A percentile compares a stretch with the other conserved stretches of the same genome.
Evolutionary conservation across 2,888 invertebrate species (phyloP).

Genomic region (Lasioglossum malachurum): DNA sequence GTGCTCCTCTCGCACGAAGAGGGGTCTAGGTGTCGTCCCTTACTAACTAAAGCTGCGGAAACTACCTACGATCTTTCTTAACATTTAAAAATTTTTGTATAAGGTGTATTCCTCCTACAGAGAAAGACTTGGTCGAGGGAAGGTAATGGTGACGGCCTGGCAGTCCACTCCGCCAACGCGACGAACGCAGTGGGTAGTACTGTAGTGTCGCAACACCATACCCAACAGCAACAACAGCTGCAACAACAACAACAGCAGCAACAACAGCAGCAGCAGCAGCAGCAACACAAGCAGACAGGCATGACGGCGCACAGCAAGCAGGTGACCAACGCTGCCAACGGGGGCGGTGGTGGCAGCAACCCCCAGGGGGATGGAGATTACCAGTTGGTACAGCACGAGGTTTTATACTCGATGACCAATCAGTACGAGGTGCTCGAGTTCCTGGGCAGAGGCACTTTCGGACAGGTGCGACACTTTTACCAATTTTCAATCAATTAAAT

Average conservation of each 20-base stretch:
- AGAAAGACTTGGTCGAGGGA: slow-evolving; percentile 88
- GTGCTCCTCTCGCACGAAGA: background rate
- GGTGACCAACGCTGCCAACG: slow-evolving; percentile 91
- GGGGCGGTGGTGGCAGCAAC: slow-evolving; percentile 86
- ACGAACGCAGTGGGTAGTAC: slow-evolving; percentile 86
- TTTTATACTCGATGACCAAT: slow-evolving; percentile 98
- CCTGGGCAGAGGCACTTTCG: slow-evolving; percentile 99
- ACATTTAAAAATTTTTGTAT: slow-evolving; percentile 68
- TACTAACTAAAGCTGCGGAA: slow-evolving; percentile 22
- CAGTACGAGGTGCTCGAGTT: slow-evolving; percentile 99
- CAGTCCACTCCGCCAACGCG: slow-evolving; percentile 82
- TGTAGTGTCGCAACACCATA: slow-evolving; percentile 82
- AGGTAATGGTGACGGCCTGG: slow-evolving; percentile 87
- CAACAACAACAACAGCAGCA: slow-evolving; percentile 84
- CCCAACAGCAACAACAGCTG: slow-evolving; percentile 82
- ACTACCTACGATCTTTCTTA: slow-evolving; percentile 48
- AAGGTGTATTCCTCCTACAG: slow-evolving; percentile 83
- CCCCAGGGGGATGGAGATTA: slow-evolving; percentile 96
- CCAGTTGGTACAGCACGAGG: slow-evolving; percentile 99
- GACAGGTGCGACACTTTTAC: slow-evolving; percentile 86
- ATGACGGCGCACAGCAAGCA: slow-evolving; percentile 94
- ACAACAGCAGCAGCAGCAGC: slow-evolving; percentile 86
- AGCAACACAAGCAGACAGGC: slow-evolving; percentile 86
- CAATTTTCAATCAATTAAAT: background rate
- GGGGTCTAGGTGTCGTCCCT: background rate